phyloP scores from a whole-genome alignment of 2,888 invertebrate genomes.

The Pilophorus perplexus region DNA sequence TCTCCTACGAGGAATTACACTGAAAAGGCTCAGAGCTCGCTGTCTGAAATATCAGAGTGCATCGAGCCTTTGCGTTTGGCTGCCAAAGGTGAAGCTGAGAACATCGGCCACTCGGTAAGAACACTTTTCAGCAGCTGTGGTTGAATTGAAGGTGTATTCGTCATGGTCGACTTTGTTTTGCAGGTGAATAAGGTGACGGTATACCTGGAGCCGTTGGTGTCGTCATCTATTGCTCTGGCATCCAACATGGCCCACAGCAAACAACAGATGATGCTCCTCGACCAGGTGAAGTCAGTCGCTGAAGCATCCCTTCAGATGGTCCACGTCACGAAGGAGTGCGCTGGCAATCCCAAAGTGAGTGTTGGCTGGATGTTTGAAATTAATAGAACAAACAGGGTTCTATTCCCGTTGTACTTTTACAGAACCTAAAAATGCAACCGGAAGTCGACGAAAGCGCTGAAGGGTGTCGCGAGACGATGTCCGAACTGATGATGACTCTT shows the following conservation, averaged over 20 bases:
- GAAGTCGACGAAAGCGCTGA: slow-evolving; percentile 79
- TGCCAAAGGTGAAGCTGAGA: slow-evolving; percentile 88
- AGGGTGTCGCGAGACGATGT: slow-evolving; percentile 73
- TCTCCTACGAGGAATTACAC: slow-evolving; percentile 72
- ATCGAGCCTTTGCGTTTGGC: slow-evolving; percentile 81
- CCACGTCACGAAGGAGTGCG: slow-evolving; percentile 80
- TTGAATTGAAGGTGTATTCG: not conserved
- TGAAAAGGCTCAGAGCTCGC: slow-evolving; percentile 75
- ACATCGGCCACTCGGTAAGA: slow-evolving; percentile 82
- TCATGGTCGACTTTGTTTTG: not conserved
- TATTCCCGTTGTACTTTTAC: slow-evolving; percentile 43
- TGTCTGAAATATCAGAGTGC: slow-evolving; percentile 76
- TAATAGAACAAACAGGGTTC: not conserved
- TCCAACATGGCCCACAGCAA: slow-evolving; percentile 85
- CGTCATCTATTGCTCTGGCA: slow-evolving; percentile 80
- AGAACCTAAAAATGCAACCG: slow-evolving; percentile 75
- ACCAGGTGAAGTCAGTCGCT: slow-evolving; percentile 90
- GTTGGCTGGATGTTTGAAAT: not conserved
- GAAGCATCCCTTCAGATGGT: slow-evolving; percentile 88
- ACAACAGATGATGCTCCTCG: slow-evolving; percentile 81
- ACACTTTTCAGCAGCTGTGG: too few species aligned
- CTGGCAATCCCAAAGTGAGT: slow-evolving; percentile 82
- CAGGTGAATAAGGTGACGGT: slow-evolving; percentile 56
- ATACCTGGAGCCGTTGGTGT: slow-evolving; percentile 82
- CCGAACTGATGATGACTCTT: slow-evolving; percentile 74